A percentile compares a stretch with the other conserved stretches of the same genome.
Conservation (phyloP, 2,797 vertebrate species). For the Crypturellus tataupa region DNA sequence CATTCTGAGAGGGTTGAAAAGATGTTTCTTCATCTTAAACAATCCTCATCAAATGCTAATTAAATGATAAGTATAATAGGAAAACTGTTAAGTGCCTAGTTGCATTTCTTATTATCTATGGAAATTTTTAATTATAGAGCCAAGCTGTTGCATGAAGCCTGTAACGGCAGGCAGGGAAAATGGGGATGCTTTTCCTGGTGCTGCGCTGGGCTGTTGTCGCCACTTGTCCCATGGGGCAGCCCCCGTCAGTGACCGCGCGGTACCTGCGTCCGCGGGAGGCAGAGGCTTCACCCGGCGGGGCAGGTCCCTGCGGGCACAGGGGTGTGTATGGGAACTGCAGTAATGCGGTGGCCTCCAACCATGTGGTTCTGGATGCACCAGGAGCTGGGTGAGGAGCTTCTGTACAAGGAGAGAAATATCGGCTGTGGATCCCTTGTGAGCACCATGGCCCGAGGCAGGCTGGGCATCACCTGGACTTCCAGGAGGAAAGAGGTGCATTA, state of each 20-base stretch:
- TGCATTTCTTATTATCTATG: slow-evolving; percentile 38
- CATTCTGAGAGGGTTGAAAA: neutral
- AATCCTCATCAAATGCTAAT: slow-evolving; percentile 55
- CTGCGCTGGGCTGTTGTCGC: neutral
- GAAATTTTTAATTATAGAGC: slow-evolving; percentile 35
- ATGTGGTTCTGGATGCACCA: neutral
- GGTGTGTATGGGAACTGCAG: neutral
- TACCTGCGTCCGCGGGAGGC: neutral
- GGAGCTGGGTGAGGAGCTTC: neutral
- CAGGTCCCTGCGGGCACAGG: neutral
- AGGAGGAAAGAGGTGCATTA: neutral
- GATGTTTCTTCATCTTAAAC: slow-evolving; percentile 40
- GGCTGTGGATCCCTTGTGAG: neutral
- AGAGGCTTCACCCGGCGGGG: rapidly evolving
- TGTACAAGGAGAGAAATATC: neutral
- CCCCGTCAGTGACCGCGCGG: neutral
- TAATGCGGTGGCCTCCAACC: neutral
- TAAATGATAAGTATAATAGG: slow-evolving; percentile 56
- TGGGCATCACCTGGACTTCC: neutral
- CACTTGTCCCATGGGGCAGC: neutral
- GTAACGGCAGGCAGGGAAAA: neutral
- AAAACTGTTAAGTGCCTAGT: slow-evolving; percentile 48
- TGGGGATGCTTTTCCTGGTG: neutral
- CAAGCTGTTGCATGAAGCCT: neutral
- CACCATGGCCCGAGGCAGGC: neutral